Evolutionary conservation across 2,888 invertebrate species (phyloP).

Genomic region (Epiblema foenella): DNA sequence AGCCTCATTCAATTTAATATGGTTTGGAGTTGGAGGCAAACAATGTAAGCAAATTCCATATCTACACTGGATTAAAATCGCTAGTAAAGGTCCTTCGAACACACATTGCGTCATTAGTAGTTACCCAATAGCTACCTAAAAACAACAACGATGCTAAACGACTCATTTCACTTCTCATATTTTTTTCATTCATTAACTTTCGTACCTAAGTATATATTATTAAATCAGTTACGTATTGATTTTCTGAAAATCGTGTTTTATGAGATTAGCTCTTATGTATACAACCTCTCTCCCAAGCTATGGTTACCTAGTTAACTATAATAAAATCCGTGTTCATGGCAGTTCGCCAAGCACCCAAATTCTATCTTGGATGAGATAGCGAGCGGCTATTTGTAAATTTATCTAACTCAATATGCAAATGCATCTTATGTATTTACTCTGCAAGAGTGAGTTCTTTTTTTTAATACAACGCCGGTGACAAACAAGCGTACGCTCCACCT

Average conservation of each 20-base stretch:
- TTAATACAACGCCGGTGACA: too few species aligned
- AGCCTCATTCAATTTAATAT: not conserved
- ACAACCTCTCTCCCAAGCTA: slow-evolving; percentile 12
- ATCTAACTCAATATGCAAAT: slow-evolving; percentile 39
- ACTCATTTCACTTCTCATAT: not conserved
- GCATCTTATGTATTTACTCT: slow-evolving; percentile 8
- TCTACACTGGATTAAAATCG: not conserved
- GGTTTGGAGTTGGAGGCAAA: not conserved
- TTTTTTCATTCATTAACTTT: too few species aligned
- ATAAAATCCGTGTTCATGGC: slow-evolving; percentile 27
- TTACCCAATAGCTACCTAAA: too few species aligned
- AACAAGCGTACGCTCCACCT: too few species aligned
- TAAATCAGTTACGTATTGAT: too few species aligned
- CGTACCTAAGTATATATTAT: too few species aligned
- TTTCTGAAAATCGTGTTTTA: slow-evolving; percentile 5
- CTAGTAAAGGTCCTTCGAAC: not conserved
- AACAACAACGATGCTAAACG: not conserved
- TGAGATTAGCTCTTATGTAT: slow-evolving; percentile 30
- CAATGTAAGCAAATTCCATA: not conserved
- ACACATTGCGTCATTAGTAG: too few species aligned
- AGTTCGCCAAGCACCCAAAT: slow-evolving; percentile 28
- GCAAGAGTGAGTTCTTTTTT: too few species aligned
- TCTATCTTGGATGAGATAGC: slow-evolving; percentile 37
- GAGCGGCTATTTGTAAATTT: slow-evolving; percentile 35
- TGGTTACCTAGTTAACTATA: slow-evolving; percentile 18